Conservation (phyloP, 2,113 vertebrate species). For the Channa argus region DNA sequence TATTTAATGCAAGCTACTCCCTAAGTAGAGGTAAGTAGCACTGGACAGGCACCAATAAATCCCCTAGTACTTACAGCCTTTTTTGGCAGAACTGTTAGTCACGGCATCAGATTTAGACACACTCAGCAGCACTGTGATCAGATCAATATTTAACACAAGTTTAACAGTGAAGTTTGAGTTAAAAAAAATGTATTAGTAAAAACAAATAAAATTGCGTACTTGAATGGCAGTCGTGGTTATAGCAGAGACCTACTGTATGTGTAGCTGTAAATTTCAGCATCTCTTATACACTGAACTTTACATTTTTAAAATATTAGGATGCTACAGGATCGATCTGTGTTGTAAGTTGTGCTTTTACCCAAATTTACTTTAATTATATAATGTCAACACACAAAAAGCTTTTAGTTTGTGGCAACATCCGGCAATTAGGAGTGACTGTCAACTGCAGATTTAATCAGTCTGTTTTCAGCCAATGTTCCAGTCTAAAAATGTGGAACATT, state of each 20-base stretch:
- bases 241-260: neutral
- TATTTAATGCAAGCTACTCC: slow-evolving; percentile 65
- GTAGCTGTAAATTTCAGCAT: neutral
- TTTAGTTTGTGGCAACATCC: slow-evolving; percentile 14
- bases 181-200: slow-evolving; percentile 9
- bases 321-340: neutral
- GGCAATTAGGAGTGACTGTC: neutral
- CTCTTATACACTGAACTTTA: neutral
- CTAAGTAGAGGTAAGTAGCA: slow-evolving; percentile 57
- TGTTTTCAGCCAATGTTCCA: slow-evolving; percentile 15
- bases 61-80: slow-evolving; percentile 26
- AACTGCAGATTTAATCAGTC: slow-evolving; percentile 26
- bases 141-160: slow-evolving; percentile 39
- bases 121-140: slow-evolving; percentile 10
- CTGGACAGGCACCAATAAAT: slow-evolving; percentile 54
- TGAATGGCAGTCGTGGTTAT: neutral
- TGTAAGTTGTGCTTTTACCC: neutral
- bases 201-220: neutral
- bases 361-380: neutral
- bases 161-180: neutral
- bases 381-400: slow-evolving; percentile 4
- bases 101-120: slow-evolving; percentile 30
- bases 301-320: neutral
- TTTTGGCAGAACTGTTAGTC: slow-evolving; percentile 46
- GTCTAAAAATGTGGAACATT: slow-evolving; percentile 5